These are phyloP conservation scores for Thelaira solivaga DNA, from an alignment of 2,888 invertebrate genomes.

Conservation along the genomic window DNA sequence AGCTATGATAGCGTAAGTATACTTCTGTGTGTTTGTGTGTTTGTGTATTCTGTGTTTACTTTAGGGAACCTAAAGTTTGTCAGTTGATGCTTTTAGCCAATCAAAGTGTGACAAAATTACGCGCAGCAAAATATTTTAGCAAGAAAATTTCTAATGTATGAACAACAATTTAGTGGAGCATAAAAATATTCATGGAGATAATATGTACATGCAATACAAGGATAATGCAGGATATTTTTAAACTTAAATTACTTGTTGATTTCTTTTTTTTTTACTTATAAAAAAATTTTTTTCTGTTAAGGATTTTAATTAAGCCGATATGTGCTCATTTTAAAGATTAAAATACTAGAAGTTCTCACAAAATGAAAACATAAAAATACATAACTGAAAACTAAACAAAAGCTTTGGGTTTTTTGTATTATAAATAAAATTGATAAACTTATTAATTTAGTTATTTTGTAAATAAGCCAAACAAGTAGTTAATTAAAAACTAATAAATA, in stretches of 20 bases:
- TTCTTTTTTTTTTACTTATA: not conserved
- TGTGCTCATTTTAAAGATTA: not conserved
- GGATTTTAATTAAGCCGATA: not conserved
- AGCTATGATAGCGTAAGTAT: not conserved
- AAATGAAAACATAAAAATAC: too few species aligned
- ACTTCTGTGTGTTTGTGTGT: not conserved
- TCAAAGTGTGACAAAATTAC: conserved; percentile 63
- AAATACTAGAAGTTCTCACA: not conserved
- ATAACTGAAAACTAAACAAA: too few species aligned
- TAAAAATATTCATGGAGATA: conserved; percentile 30
- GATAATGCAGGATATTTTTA: conserved; percentile 21
- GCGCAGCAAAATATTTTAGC: conserved; percentile 61
- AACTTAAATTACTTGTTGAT: conserved; percentile 37
- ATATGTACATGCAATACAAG: not conserved
- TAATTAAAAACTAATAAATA: too few species aligned
- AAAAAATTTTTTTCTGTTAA: not conserved
- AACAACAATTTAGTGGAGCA: conserved; percentile 60
- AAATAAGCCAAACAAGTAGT: too few species aligned
- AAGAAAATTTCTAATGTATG: conserved; percentile 52
- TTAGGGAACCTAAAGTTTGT: conserved; percentile 60
- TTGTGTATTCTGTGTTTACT: conserved; percentile 55
- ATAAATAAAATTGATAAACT: too few species aligned
- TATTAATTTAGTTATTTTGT: too few species aligned
- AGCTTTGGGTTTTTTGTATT: too few species aligned
- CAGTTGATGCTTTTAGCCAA: conserved; percentile 62